Percentiles rank a stretch among this genome's conserved stretches.
phyloP scores from a whole-genome alignment of 2,797 vertebrate species.

The Poeciliopsis gracilis region DNA sequence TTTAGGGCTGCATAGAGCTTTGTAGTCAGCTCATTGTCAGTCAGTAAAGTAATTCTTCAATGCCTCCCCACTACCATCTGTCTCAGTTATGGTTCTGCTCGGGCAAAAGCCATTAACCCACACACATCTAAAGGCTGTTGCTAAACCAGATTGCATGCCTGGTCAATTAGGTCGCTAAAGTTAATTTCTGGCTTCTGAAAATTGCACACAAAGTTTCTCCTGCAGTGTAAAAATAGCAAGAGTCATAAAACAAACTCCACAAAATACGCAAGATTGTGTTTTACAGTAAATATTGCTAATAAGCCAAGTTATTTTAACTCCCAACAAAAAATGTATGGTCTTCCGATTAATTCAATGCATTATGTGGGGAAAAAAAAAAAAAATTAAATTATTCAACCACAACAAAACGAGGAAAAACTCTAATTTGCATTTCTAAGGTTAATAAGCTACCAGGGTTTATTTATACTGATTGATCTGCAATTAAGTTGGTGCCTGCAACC shows the following conservation, averaged over 20 bases:
- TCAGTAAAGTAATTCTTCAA: constrained; percentile 64
- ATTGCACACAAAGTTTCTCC: constrained; percentile 41
- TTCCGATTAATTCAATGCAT: background rate
- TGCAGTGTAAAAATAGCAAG: constrained; percentile 40
- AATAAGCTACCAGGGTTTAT: background rate
- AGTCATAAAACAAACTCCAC: background rate
- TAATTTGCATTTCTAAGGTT: background rate
- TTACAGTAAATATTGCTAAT: background rate
- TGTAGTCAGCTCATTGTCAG: constrained; percentile 66
- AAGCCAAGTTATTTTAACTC: background rate
- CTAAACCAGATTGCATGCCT: constrained; percentile 68
- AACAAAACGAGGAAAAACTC: background rate
- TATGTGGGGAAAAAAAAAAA: background rate
- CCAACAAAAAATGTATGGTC: background rate
- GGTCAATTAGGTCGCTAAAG: constrained; percentile 73
- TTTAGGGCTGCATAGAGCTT: constrained; percentile 45
- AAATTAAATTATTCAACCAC: background rate
- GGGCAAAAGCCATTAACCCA: constrained; percentile 75
- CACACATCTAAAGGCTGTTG: constrained; percentile 57
- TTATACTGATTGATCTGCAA: constrained; percentile 1
- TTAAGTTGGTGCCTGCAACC: background rate
- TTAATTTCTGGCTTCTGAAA: constrained; percentile 59
- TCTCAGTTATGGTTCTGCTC: constrained; percentile 68
- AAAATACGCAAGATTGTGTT: background rate
- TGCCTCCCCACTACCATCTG: constrained; percentile 68